Evolutionary conservation across 1,140 invertebrate genomes (phyloP).

Genomic region (Bicyclus anynana): DNA sequence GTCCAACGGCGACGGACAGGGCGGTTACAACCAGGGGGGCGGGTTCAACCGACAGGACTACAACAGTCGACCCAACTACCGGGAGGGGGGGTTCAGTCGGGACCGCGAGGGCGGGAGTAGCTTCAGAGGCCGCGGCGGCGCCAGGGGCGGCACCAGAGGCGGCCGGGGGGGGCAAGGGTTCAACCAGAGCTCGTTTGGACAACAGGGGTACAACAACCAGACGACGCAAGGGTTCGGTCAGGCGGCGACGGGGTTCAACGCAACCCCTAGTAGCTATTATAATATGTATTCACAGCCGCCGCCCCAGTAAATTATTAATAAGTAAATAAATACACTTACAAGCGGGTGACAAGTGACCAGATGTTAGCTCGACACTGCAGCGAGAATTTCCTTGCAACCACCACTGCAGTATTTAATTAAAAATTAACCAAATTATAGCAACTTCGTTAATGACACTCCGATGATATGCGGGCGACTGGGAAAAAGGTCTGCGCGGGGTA

Average conservation of each 20-base stretch:
- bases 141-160: constrained; percentile 19
- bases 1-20: constrained; percentile 19
- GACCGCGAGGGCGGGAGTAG: constrained; percentile 26
- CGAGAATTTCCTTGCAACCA: too few species aligned
- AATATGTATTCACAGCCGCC: constrained; percentile 64
- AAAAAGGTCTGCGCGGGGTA: too few species aligned
- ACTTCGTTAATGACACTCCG: too few species aligned
- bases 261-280: constrained; percentile 53
- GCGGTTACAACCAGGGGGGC: constrained; percentile 20
- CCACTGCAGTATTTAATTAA: too few species aligned
- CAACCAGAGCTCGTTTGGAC: not conserved
- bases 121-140: constrained; percentile 24
- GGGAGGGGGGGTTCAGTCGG: constrained; percentile 18
- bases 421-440: too few species aligned
- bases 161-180: constrained; percentile 3
- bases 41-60: constrained; percentile 24
- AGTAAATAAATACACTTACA: not conserved
- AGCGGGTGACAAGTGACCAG: too few species aligned
- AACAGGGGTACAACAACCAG: too few species aligned
- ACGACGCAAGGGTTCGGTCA: constrained; percentile 26
- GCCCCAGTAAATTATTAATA: not conserved
- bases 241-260: constrained; percentile 21
- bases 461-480: too few species aligned
- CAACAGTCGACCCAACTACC: constrained; percentile 23
- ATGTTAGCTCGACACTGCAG: too few species aligned